These are phyloP conservation scores for Osmerus mordax DNA, from an alignment of 2,113 vertebrate species.

Conservation along the genomic window DNA sequence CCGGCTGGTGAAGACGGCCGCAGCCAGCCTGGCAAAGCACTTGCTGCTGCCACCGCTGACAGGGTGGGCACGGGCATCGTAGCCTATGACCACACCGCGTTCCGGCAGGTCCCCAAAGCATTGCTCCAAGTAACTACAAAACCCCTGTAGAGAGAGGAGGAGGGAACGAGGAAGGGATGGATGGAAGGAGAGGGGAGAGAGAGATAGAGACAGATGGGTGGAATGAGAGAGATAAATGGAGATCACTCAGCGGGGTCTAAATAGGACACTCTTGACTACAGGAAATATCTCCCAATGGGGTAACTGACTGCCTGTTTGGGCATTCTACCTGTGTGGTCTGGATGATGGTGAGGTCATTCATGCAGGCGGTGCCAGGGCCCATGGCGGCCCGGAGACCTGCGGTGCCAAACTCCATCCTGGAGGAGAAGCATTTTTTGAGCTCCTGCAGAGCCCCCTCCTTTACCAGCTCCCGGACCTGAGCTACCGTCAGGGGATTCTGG, in stretches of 20 bases:
- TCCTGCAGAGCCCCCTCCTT: slow-evolving; percentile 69
- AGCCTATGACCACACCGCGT: slow-evolving; percentile 78
- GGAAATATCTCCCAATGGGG: not conserved
- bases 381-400: slow-evolving; percentile 91
- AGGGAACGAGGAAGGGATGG: not conserved
- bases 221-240: not conserved
- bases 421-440: slow-evolving; percentile 84
- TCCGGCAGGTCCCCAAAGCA: slow-evolving; percentile 75
- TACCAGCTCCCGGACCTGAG: slow-evolving; percentile 75
- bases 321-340: slow-evolving; percentile 70
- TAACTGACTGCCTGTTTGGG: not conserved
- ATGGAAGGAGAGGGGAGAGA: not conserved
- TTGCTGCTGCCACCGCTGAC: slow-evolving; percentile 77
- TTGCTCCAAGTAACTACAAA: slow-evolving; percentile 78
- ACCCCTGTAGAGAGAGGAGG: slow-evolving; percentile 62
- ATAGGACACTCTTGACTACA: not conserved
- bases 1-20: slow-evolving; percentile 74
- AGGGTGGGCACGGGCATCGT: slow-evolving; percentile 78
- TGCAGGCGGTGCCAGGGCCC: slow-evolving; percentile 85
- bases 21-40: slow-evolving; percentile 79
- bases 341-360: slow-evolving; percentile 97
- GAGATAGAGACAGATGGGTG: not conserved
- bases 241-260: no score
- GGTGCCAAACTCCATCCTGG: slow-evolving; percentile 93
- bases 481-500: slow-evolving; percentile 85